A percentile compares a stretch with the other conserved stretches of the same genome.
phyloP scores from a whole-genome alignment of 53 echinoderm and acorn worm species.

The Paracentrotus lividus region DNA sequence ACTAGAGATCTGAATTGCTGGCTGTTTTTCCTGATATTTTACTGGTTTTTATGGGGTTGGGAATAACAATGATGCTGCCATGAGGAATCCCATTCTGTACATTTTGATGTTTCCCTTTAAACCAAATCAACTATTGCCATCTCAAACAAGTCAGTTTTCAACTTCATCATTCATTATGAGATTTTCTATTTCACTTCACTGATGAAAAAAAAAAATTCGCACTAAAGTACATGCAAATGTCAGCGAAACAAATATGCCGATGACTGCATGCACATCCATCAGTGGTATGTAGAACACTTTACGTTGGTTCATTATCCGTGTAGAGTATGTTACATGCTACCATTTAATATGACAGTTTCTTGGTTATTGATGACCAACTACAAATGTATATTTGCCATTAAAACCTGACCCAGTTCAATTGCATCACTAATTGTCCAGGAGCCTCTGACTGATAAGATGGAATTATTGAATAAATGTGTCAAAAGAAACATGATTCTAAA shows the following conservation, averaged over 20 bases:
- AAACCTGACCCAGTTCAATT: background rate
- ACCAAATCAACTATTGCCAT: background rate
- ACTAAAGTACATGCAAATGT: background rate
- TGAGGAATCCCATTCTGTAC: background rate
- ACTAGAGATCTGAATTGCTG: too few relatives aligned
- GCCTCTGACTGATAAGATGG: background rate
- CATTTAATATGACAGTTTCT: background rate
- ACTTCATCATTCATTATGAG: too few relatives aligned
- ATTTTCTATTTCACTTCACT: too few relatives aligned
- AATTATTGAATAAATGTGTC: background rate
- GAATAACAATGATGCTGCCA: background rate
- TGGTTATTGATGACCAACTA: background rate
- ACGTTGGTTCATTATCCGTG: too few relatives aligned
- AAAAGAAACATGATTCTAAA: background rate
- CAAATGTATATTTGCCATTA: background rate
- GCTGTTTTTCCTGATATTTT: background rate
- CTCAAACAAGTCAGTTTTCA: background rate
- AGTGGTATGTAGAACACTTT: too few relatives aligned
- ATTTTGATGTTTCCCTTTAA: background rate
- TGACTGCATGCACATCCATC: background rate
- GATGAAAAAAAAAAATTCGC: too few relatives aligned
- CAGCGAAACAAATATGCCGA: conserved; percentile 18
- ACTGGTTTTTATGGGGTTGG: background rate
- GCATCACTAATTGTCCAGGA: background rate
- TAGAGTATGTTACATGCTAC: background rate